Base-by-base conservation (phyloP, 2,888 invertebrate species). In the Hofmannophila pseudospretella region DNA sequence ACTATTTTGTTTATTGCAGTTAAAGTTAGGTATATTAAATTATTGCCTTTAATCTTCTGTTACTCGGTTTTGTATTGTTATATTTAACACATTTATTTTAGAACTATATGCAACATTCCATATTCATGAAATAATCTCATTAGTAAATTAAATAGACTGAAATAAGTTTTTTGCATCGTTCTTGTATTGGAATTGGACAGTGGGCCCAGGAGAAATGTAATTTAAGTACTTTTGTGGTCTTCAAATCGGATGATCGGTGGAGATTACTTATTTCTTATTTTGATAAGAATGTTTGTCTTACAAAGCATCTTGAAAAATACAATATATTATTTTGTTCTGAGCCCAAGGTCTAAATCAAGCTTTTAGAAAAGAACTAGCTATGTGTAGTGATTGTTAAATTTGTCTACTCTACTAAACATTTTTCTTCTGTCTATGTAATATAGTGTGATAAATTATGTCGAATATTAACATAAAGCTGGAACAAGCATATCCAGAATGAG, bases 51-150 rank as follows among this genome's bases (percentile, higher is more conserved):
- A n/a, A 27, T 29, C 13, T 9, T 20, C 10, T 8, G 19, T 20
- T 7, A n/a, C 20, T 32, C 12, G 11, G 10, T 32, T 16, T 20
- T 32, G 7, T 8, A 30, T 30, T 32, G 20, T 22, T 32, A 12
- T 22, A 32, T 32, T 23, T 23, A n/a, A 23, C n/a, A 23, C 4
- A 23, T 35, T 34, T 36, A 36, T 28, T 32, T 28, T 42, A 34
- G 34, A 32, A 23, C 7, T 23, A 8, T 34, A 27, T 36, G 27
- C 11, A 56, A 77, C 77, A 79, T 79, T 77, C 78, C 79, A 74
- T 57, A 60, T 55, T 48, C 39, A 42, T 36, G 34, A 39, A 32
- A 48, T 43, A 41, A 45, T 48, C 48, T 51, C 40, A 38, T 36
- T 35, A 16, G 14, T 14, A n/a, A 19, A 5, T 28, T 13, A 12